A percentile compares a stretch with the other conserved stretches of the same genome.
These are phyloP conservation scores for Pristionchus entomophagus DNA, from an alignment of 2,888 invertebrate species.

Conservation along the genomic window DNA sequence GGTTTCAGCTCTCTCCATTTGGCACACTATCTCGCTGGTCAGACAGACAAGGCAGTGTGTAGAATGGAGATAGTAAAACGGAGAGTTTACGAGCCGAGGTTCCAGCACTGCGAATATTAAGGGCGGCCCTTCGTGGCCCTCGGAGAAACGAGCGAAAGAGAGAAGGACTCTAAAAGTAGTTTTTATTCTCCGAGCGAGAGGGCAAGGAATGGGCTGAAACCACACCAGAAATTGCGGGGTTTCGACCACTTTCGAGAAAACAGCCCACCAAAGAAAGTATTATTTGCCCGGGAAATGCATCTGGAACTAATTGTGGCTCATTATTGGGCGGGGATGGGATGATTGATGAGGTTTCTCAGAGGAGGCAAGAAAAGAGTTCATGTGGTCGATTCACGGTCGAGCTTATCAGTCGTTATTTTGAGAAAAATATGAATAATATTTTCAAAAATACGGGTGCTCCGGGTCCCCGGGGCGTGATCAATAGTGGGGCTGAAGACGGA, in stretches of 20 bases:
- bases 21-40: no score
- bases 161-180: not conserved
- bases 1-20: no score
- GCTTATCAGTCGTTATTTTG: no score
- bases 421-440: no score
- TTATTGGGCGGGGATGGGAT: not conserved
- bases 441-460: no score
- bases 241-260: not conserved
- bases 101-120: not conserved
- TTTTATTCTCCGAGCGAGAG: conserved; percentile 1
- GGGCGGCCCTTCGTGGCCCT: no score
- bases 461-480: not conserved
- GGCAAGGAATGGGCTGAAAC: not conserved
- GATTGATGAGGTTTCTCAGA: not conserved
- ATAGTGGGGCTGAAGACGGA: not conserved
- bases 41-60: no score
- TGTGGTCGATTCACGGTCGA: no score
- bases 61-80: no score
- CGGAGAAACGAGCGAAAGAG: not conserved
- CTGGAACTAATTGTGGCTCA: no score
- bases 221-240: not conserved
- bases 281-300: not conserved
- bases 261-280: not conserved
- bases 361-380: not conserved
- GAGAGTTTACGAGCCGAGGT: no score